A percentile compares a stretch with the other conserved stretches of the same genome.
These are phyloP conservation scores for Acipenser transmontanus DNA, from an alignment of 2,797 vertebrate species.

Conservation along the genomic window DNA sequence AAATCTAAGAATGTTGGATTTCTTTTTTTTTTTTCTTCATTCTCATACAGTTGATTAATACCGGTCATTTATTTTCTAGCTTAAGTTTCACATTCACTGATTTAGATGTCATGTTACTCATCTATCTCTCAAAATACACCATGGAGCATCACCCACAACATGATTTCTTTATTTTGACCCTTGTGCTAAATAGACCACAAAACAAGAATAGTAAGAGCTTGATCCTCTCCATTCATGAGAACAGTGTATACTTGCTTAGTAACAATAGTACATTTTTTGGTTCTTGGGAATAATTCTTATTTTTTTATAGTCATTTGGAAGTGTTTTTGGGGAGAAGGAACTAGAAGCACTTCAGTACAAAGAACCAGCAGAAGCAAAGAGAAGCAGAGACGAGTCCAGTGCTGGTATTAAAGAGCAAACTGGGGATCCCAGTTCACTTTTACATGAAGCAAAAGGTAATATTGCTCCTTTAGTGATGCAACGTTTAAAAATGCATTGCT, in stretches of 20 bases:
- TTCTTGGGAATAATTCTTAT: not conserved
- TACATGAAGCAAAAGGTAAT: conserved; percentile 61
- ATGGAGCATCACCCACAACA: no score
- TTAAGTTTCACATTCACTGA: no score
- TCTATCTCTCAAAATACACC: no score
- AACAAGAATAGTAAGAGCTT: no score
- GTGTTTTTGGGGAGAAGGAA: conserved; percentile 46
- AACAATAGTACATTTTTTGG: no score
- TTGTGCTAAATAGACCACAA: not conserved
- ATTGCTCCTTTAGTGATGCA: not conserved
- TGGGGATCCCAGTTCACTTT: conserved; percentile 40
- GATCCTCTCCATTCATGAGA: no score
- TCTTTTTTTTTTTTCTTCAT: not conserved
- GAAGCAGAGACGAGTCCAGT: conserved; percentile 19
- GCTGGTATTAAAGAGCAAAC: conserved; percentile 38
- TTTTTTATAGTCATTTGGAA: conserved; percentile 51
- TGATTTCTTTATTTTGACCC: no score
- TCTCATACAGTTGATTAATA: not conserved
- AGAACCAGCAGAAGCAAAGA: conserved; percentile 18
- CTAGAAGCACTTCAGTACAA: conserved; percentile 38
- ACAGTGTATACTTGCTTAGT: no score
- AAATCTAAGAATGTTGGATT: not conserved
- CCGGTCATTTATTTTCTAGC: no score
- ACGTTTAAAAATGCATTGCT: not conserved
- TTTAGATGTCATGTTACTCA: no score